Evolutionary conservation across 1,140 invertebrate species (phyloP).

Genomic region (Drosophila willistoni): DNA sequence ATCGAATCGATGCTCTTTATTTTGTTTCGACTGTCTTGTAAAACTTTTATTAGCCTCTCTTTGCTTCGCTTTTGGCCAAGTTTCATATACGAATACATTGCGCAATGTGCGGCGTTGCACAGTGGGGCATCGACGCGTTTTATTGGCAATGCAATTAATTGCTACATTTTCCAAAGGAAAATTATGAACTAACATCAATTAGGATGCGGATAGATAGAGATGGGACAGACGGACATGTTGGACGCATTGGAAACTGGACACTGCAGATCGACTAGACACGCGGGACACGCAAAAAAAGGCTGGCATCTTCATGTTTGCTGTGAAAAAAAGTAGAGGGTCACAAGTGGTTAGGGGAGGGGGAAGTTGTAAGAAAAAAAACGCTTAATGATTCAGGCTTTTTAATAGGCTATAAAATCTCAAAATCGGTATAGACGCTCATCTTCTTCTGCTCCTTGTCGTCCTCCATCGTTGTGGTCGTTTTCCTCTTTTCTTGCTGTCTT

Average conservation of each 20-base stretch:
- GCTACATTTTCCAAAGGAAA: slow-evolving; percentile 81
- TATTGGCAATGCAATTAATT: slow-evolving; percentile 80
- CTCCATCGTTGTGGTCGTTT: too few species aligned
- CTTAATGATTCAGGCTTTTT: slow-evolving; percentile 80
- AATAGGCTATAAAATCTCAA: slow-evolving; percentile 79
- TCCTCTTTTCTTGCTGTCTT: slow-evolving; percentile 46
- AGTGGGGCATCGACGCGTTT: slow-evolving; percentile 77
- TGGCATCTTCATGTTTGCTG: not conserved
- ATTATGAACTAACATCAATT: slow-evolving; percentile 82
- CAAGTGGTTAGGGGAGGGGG: too few species aligned
- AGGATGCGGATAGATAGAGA: slow-evolving; percentile 56
- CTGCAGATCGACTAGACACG: not conserved
- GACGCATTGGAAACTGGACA: not conserved
- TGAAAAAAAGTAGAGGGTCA: slow-evolving; percentile 16
- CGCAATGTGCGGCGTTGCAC: slow-evolving; percentile 73
- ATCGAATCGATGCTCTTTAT: slow-evolving; percentile 45
- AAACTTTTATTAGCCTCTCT: slow-evolving; percentile 72
- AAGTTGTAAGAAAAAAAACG: slow-evolving; percentile 39
- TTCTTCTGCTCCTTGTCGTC: not conserved
- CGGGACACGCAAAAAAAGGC: not conserved
- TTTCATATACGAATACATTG: slow-evolving; percentile 47
- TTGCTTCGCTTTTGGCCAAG: slow-evolving; percentile 7
- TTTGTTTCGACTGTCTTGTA: slow-evolving; percentile 57
- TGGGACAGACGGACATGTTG: not conserved
- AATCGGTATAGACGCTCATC: slow-evolving; percentile 63